Evolutionary conservation across 2,797 vertebrate genomes (phyloP), one percentile per base, ranked within the genome.

Genomic region (Schizopygopsis malacanthus): DNA sequence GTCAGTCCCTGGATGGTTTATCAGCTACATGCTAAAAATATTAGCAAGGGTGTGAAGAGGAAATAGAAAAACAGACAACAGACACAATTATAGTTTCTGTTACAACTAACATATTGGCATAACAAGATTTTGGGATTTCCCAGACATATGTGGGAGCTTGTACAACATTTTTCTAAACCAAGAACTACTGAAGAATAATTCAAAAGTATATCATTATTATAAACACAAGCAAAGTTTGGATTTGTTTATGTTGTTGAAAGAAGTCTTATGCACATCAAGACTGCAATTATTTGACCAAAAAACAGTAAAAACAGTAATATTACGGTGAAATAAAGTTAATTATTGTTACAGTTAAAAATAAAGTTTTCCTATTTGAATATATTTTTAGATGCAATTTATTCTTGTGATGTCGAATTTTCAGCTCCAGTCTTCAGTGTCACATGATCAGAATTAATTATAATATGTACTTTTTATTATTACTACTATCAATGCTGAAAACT

Each of bases 1-100:
- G 83, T 39, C n/a, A 37, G 45, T 85, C 54, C 41, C 79, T 67
- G 67, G 72, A 59, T 50, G 39, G 41, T 39, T 70, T 61, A 86
- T 50, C 72, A 47, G 80, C 52, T 47, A 67, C 80, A 70, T 59
- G 72, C 28, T 82, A 82, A 78, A 80, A 67, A 80, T 45, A 67
- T 33, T 67, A 63, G 25, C 56, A 43, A 61, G 39, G 63, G 63
- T 37, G 63, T 67, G 63, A 67, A 67, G 28, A 67, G 63, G 28
- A 67, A 67, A 37, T 18, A 37, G 63, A 67, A 37, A 67, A 67
- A 18, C 2, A 2, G 2, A 63, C 11, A 79, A n/a, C 77, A 79
- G 56, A 79, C n/a, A 41, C 2, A 15, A 22, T 41, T 39, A 16
- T 41, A n/a, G 20, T 59, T 78, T 59, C 52, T 59, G 75, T 39